These are phyloP conservation scores for Drosophila persimilis DNA, from an alignment of 1,140 invertebrate genomes.

Conservation along the genomic window DNA sequence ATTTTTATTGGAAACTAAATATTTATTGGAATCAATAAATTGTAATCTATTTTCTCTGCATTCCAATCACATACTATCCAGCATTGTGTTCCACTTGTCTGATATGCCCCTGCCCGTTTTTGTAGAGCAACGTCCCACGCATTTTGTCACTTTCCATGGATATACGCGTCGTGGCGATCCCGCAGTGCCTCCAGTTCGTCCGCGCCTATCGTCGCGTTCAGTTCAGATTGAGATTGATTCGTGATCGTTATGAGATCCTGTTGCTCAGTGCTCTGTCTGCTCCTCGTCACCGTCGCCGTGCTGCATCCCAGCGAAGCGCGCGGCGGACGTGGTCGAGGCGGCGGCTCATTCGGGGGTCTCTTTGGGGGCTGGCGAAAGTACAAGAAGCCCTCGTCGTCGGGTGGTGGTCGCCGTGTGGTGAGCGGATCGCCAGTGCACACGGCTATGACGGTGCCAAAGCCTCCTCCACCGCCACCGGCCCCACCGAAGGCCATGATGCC, in stretches of 20 bases:
- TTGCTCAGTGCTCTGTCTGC: conserved; percentile 29
- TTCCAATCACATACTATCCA: too few species aligned
- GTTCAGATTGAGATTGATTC: conserved; percentile 16
- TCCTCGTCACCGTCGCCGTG: conserved; percentile 40
- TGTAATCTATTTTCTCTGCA: too few species aligned
- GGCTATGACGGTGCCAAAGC: conserved; percentile 60
- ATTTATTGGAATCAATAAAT: too few species aligned
- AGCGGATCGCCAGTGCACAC: conserved; percentile 72
- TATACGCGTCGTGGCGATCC: conserved; percentile 52
- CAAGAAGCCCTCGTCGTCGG: conserved; percentile 69
- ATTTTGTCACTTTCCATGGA: conserved; percentile 48
- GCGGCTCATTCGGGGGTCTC: conserved; percentile 72
- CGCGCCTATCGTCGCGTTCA: conserved; percentile 39
- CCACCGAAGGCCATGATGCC: conserved; percentile 38
- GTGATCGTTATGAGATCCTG: conserved; percentile 48
- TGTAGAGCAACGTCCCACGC: conserved; percentile 50
- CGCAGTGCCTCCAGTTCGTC: conserved; percentile 49
- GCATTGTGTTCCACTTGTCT: too few species aligned
- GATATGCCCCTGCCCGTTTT: not conserved
- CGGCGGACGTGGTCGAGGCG: conserved; percentile 71
- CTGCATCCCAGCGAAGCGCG: conserved; percentile 49
- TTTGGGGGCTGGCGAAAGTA: conserved; percentile 78
- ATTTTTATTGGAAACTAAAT: not conserved
- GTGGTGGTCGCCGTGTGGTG: conserved; percentile 55
- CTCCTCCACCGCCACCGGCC: conserved; percentile 52